These are phyloP conservation scores for Protophormia terraenovae DNA, from an alignment of 2,888 invertebrate genomes.

Conservation along the genomic window DNA sequence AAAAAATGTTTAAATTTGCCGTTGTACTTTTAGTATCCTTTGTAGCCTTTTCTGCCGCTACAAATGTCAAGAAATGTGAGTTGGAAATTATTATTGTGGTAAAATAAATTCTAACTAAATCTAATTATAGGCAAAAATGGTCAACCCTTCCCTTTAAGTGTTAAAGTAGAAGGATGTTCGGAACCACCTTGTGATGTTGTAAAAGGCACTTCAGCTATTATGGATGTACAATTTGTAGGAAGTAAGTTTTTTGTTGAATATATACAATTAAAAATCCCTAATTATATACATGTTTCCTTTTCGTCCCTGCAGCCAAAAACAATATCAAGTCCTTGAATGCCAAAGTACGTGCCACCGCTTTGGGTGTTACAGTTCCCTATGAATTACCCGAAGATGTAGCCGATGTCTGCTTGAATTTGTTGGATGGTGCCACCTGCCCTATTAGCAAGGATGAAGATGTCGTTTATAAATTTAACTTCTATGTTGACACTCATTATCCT, in stretches of 20 bases:
- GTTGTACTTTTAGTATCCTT: slow-evolving; percentile 16
- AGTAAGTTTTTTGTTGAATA: slow-evolving; percentile 68
- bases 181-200: slow-evolving; percentile 76
- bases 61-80: slow-evolving; percentile 64
- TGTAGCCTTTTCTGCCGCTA: slow-evolving; percentile 29
- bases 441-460: slow-evolving; percentile 77
- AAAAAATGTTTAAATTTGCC: slow-evolving; percentile 58
- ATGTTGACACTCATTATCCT: slow-evolving; percentile 75
- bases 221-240: slow-evolving; percentile 77
- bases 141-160: slow-evolving; percentile 75
- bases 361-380: slow-evolving; percentile 78
- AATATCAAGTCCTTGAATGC: slow-evolving; percentile 27
- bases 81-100: background rate
- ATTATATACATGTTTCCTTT: background rate
- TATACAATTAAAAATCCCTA: background rate
- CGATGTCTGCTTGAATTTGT: slow-evolving; percentile 76
- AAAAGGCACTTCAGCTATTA: slow-evolving; percentile 74
- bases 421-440: slow-evolving; percentile 77
- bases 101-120: background rate
- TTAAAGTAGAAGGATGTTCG: slow-evolving; percentile 75
- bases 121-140: slow-evolving; percentile 70
- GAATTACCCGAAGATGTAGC: slow-evolving; percentile 76
- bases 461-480: slow-evolving; percentile 77
- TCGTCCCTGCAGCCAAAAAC: slow-evolving; percentile 69
- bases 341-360: slow-evolving; percentile 76